phyloP scores from a whole-genome alignment of 2,888 invertebrate species.

The Amblyjoppa fuscipennis region DNA sequence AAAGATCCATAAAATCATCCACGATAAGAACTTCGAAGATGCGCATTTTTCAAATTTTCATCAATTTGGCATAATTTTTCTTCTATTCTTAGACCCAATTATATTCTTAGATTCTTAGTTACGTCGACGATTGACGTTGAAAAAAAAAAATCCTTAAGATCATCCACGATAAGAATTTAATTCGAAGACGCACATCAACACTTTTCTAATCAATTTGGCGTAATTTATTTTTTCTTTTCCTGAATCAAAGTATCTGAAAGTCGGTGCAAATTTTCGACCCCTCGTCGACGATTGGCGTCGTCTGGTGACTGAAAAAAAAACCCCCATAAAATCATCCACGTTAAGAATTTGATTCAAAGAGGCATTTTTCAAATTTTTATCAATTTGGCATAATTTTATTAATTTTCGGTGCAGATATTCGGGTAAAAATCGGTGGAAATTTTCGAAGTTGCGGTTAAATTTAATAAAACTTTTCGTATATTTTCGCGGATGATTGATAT shows the following conservation, averaged over 20 bases:
- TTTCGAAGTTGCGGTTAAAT: conserved; percentile 48
- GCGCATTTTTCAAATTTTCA: neutral
- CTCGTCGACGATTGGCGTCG: conserved; percentile 69
- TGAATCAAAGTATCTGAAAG: no score
- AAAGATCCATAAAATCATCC: neutral
- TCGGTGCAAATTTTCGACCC: conserved; percentile 41
- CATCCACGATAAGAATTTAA: neutral
- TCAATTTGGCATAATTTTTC: neutral
- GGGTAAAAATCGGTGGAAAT: no score
- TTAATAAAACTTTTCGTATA: neutral
- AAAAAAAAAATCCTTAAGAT: conserved; percentile 7
- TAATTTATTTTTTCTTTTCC: no score
- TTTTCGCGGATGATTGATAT: neutral
- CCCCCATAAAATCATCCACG: neutral
- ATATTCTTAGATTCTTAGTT: no score
- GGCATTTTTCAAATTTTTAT: neutral
- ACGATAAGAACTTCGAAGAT: neutral
- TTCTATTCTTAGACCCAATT: neutral
- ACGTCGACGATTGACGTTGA: conserved; percentile 68
- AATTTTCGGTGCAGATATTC: no score
- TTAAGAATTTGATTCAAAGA: neutral
- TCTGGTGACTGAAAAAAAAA: conserved; percentile 52
- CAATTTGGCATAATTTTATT: neutral
- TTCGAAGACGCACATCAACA: neutral
- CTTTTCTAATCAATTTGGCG: neutral